Evolutionary conservation across 2,113 vertebrate genomes (phyloP).

Genomic region (Agapornis roseicollis): DNA sequence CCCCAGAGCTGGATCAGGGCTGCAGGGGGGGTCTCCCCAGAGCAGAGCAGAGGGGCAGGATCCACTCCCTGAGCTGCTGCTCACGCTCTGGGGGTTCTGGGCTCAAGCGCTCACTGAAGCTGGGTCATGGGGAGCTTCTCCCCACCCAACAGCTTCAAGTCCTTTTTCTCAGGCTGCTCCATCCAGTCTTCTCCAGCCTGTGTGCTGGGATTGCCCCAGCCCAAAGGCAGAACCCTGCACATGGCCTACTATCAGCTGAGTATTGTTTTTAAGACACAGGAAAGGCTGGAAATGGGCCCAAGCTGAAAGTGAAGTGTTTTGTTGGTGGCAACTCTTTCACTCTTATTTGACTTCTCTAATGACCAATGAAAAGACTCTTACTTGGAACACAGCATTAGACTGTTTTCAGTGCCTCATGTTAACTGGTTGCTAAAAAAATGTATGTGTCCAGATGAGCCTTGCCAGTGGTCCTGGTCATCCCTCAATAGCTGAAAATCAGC

Average conservation of each 20-base stretch:
- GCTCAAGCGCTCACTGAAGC: neutral
- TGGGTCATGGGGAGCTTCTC: neutral
- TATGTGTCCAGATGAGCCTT: neutral
- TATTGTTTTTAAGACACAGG: neutral
- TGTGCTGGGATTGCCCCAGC: neutral
- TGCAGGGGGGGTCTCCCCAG: no score
- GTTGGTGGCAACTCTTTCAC: neutral
- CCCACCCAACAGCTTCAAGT: neutral
- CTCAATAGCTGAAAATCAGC: neutral
- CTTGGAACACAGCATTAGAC: neutral
- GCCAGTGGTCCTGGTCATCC: no score
- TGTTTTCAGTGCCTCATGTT: neutral
- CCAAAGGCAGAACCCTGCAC: neutral
- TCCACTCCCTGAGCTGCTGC: no score
- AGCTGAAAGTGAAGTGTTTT: neutral
- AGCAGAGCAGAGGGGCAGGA: no score
- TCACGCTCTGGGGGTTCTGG: no score
- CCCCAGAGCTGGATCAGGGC: no score
- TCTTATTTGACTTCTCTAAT: no score
- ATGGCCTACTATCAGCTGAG: neutral
- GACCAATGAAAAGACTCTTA: neutral
- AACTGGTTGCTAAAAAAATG: neutral
- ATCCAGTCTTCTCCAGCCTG: neutral
- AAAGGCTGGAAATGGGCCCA: neutral
- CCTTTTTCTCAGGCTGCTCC: neutral